Conservation (phyloP, 1,140 invertebrate species). For the Drosophila tropicalis region DNA sequence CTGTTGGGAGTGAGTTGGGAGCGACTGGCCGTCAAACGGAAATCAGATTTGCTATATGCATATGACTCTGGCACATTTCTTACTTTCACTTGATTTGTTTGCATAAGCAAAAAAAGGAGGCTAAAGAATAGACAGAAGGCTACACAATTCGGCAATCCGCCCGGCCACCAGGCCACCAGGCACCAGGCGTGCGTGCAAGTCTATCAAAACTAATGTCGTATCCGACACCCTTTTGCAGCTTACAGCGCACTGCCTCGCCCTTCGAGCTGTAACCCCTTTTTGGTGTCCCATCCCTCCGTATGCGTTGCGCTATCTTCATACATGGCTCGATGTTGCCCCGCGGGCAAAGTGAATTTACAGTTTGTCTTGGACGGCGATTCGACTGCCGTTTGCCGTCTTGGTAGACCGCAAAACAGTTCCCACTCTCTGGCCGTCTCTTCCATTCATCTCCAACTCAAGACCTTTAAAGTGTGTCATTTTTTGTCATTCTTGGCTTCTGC, state of each 20-base stretch:
- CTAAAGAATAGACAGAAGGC: slow-evolving; percentile 28
- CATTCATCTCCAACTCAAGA: slow-evolving; percentile 21
- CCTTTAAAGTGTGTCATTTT: slow-evolving; percentile 74
- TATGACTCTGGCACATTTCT: slow-evolving; percentile 39
- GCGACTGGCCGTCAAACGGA: slow-evolving; percentile 52
- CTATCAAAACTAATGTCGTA: slow-evolving; percentile 72
- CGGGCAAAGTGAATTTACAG: slow-evolving; percentile 23
- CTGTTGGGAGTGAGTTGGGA: slow-evolving; percentile 3
- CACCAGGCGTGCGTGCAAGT: slow-evolving; percentile 69
- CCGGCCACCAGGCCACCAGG: slow-evolving; percentile 31
- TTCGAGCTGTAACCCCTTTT: background rate
- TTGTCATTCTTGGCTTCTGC: slow-evolving; percentile 2
- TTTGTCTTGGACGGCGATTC: background rate
- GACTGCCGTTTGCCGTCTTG: slow-evolving; percentile 47
- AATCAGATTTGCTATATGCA: slow-evolving; percentile 68
- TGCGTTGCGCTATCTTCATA: background rate
- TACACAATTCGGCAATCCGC: slow-evolving; percentile 17
- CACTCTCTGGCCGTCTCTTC: background rate
- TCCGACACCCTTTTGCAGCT: background rate
- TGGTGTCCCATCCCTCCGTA: background rate
- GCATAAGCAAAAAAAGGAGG: slow-evolving; percentile 52
- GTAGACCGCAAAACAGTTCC: slow-evolving; percentile 47
- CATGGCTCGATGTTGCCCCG: background rate
- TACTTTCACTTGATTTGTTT: slow-evolving; percentile 61
- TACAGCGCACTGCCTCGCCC: background rate